Evolutionary conservation across 2,797 vertebrate genomes (phyloP).

Genomic region (Hybognathus amarus): DNA sequence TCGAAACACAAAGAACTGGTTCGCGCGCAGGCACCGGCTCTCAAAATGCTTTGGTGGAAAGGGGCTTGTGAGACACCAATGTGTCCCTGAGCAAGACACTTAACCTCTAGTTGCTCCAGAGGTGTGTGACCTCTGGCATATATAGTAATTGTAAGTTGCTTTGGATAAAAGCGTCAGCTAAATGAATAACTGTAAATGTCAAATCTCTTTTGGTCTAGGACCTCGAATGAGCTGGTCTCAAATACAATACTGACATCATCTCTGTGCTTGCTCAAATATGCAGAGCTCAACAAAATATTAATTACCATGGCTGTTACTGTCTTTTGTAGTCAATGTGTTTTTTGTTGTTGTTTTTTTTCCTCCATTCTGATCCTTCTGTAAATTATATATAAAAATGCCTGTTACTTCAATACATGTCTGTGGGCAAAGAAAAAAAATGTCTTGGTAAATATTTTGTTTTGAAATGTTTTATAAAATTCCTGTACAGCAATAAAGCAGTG

Average conservation of each 20-base stretch:
- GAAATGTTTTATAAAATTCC: conserved; percentile 81
- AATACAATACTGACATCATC: conserved; percentile 9
- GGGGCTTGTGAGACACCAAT: too few relatives aligned
- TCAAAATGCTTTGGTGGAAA: too few relatives aligned
- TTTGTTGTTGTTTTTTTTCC: conserved; percentile 37
- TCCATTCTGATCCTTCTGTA: conserved; percentile 69
- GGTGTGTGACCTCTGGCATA: too few relatives aligned
- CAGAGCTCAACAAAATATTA: conserved; percentile 39
- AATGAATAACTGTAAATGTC: neutral
- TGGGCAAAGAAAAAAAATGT: conserved; percentile 71
- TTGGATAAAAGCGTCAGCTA: too few relatives aligned
- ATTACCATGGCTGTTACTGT: conserved; percentile 65
- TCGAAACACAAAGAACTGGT: too few relatives aligned
- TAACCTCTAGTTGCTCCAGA: too few relatives aligned
- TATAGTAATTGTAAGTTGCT: too few relatives aligned
- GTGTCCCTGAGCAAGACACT: too few relatives aligned
- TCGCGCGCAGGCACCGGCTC: too few relatives aligned
- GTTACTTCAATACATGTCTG: conserved; percentile 77
- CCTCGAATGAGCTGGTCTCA: neutral
- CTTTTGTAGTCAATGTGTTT: conserved; percentile 68
- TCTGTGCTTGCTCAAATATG: conserved; percentile 32
- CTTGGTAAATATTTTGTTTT: conserved; percentile 78
- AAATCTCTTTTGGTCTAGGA: neutral
- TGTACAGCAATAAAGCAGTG: conserved; percentile 87
- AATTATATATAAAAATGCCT: conserved; percentile 70